phyloP scores from a whole-genome alignment of 2,888 invertebrate species.

The Tillus elongatus region DNA sequence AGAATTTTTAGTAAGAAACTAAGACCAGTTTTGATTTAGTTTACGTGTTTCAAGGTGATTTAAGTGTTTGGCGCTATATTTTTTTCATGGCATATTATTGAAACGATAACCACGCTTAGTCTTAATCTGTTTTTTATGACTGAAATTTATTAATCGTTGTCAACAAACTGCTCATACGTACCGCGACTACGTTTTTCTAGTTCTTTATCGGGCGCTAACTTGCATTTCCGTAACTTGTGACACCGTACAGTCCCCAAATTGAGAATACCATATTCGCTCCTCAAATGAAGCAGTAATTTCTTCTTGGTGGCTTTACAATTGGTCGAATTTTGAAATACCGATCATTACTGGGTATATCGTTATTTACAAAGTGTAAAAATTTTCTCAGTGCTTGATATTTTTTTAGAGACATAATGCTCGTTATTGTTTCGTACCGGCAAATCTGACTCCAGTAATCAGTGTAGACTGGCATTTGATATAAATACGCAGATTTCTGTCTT shows the following conservation, averaged over 20 bases:
- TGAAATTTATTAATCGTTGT: constrained; percentile 9
- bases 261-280: too few species aligned
- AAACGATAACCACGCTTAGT: too few species aligned
- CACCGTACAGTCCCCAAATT: not conserved
- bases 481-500: not conserved
- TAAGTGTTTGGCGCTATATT: too few species aligned
- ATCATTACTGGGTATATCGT: not conserved
- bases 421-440: not conserved
- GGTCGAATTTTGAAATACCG: not conserved
- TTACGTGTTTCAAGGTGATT: too few species aligned
- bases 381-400: not conserved
- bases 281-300: too few species aligned
- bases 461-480: constrained; percentile 1
- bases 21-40: too few species aligned
- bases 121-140: too few species aligned
- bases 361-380: not conserved
- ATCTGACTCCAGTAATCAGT: not conserved
- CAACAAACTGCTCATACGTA: constrained; percentile 14
- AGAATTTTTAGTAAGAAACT: too few species aligned
- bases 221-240: not conserved
- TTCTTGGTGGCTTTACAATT: not conserved
- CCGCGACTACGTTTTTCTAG: constrained; percentile 15
- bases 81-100: too few species aligned
- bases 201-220: not conserved
- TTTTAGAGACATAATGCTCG: not conserved